Conservation (phyloP, 2,888 invertebrate genomes). For the Dendrolimus pini region DNA sequence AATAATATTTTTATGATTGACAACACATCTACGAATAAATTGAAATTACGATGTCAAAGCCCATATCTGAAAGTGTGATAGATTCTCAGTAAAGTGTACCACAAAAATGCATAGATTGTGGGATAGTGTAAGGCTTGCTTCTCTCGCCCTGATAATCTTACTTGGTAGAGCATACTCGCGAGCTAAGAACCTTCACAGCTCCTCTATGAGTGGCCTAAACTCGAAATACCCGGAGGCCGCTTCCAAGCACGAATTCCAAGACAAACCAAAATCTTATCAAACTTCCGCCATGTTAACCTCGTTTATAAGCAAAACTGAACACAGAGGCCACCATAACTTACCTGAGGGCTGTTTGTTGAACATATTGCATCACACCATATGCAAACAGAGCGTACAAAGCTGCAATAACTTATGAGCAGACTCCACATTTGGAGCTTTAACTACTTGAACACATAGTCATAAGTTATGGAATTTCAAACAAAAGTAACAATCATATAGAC, state of each 20-base stretch:
- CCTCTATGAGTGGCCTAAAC: conserved; percentile 37
- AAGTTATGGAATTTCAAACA: no score
- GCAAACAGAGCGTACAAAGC: conserved; percentile 41
- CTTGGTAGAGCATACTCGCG: conserved; percentile 8
- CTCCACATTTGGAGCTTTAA: conserved; percentile 18
- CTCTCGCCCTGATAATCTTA: no score
- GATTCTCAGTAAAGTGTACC: no score
- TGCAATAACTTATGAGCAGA: conserved; percentile 46
- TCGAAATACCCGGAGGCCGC: conserved; percentile 60
- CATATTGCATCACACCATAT: conserved; percentile 46
- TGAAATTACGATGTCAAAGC: no score
- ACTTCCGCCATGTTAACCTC: conserved; percentile 63
- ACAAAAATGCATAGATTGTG: no score
- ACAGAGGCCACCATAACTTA: conserved; percentile 54
- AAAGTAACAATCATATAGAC: no score
- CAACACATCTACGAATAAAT: no score
- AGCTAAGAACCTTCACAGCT: conserved; percentile 1
- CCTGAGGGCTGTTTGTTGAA: conserved; percentile 64
- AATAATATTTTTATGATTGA: no score
- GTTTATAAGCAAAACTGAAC: conserved; percentile 75
- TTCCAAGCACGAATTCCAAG: conserved; percentile 70
- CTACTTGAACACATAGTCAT: not conserved
- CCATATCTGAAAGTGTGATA: no score
- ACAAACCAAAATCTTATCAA: conserved; percentile 74
- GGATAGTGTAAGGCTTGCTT: no score